Evolutionary conservation across 2,113 vertebrate species (phyloP), one percentile per base, ranked within the genome.

Genomic region (Zosterops pallidus): DNA sequence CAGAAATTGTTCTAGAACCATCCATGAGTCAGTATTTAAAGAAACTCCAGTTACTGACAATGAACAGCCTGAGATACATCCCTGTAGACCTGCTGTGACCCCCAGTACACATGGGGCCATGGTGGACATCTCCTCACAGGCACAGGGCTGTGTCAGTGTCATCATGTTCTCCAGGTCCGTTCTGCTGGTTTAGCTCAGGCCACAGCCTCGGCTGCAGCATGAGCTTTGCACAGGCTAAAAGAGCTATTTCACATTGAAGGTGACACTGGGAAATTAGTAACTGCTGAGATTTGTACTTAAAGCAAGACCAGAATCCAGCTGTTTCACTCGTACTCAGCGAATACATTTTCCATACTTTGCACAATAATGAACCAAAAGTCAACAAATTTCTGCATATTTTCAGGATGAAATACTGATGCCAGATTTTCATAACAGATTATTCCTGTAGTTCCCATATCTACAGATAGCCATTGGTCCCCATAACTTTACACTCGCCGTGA

Each of bases 291-390:
- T 50, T 77, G 42, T 91, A 37, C 72, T 93, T 95, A 75, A 83
- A 91, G 37, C 29, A 46, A 70, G 71, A 52, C 21, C 52, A 94
- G 56, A 80, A 94, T 94, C 70, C 92, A 95, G 63, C 52, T 92
- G 82, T 83, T 95, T 93, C 55, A 41, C 75, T 90, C 91, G 50
- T 77, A 86, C 68, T 41, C 64, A 67, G 35, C 63, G 85, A 95
- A 79, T 59, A 41, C 46, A 39, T 86, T 88, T 93, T 74, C 83
- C 39, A 18, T 59, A 70, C 59, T 94, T 83, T 71, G 64, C 82
- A 94, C 60, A 86, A 80, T 83, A 93, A 74, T n/a, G 71, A 87
- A 90, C 60, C 1, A 0, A 67, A 94, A 86, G 47, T 74, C 67
- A 86, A 80, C 31, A 60, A 15, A 90, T 89, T 86, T 86, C 60